Evolutionary conservation across 2,888 invertebrate species (phyloP).

Genomic region (Pheosia gnoma): DNA sequence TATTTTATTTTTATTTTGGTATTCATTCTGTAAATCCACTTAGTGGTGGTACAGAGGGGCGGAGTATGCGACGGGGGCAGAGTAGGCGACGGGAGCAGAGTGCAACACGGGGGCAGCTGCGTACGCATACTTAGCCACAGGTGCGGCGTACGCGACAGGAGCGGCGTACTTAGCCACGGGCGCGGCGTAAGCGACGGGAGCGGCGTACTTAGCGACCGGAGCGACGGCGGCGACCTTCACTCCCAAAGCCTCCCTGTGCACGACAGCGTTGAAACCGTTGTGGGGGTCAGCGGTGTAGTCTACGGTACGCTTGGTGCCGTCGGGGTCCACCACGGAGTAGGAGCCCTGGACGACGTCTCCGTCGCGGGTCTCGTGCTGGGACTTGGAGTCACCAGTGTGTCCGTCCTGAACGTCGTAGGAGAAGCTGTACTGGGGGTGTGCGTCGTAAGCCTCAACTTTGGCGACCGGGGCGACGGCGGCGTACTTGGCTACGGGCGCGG

Average conservation of each 20-base stretch:
- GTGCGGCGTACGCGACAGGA: constrained; percentile 37
- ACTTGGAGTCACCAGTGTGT: constrained; percentile 77
- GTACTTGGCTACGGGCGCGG: constrained; percentile 44
- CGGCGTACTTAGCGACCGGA: constrained; percentile 34
- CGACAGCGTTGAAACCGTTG: constrained; percentile 81
- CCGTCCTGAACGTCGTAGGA: constrained; percentile 79
- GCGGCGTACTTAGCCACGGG: constrained; percentile 43
- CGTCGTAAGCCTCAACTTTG: constrained; percentile 54
- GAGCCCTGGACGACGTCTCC: constrained; percentile 80
- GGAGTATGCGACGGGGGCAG: constrained; percentile 37
- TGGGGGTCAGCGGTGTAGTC: constrained; percentile 79
- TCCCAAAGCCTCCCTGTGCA: constrained; percentile 63
- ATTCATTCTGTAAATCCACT: constrained; percentile 32
- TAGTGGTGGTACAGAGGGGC: constrained; percentile 58
- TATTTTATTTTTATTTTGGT: constrained; percentile 59
- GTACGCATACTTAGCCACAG: constrained; percentile 40
- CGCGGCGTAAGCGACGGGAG: constrained; percentile 38
- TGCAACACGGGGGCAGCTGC: constrained; percentile 44
- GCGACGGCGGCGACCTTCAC: constrained; percentile 53
- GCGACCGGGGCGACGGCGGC: constrained; percentile 48
- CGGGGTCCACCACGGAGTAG: constrained; percentile 77
- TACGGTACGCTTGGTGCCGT: constrained; percentile 77
- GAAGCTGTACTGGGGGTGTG: constrained; percentile 67
- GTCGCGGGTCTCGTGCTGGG: constrained; percentile 74
- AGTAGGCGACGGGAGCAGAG: constrained; percentile 46